A percentile compares a stretch with the other conserved stretches of the same genome.
phyloP scores from a whole-genome alignment of 2,888 invertebrate genomes.

The Rhaphigaster nebulosa region DNA sequence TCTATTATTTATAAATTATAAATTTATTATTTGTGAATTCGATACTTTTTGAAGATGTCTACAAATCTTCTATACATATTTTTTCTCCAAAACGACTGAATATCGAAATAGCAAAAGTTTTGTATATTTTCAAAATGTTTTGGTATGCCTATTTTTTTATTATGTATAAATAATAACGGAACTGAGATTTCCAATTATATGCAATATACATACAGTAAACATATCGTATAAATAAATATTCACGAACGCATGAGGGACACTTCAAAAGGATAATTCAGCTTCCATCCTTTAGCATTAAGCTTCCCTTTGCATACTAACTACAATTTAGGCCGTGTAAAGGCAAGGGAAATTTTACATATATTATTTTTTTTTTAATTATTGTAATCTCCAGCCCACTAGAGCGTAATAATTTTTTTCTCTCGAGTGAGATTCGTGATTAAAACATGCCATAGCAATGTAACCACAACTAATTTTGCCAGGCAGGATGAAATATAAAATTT shows the following conservation, averaged over 20 bases:
- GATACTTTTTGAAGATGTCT: too few relatives aligned
- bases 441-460: not conserved
- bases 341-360: not conserved
- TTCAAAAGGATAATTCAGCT: not conserved
- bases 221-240: conserved; percentile 1
- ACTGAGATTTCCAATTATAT: not conserved
- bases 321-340: not conserved
- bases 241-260: not conserved
- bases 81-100: too few relatives aligned
- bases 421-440: conserved; percentile 17
- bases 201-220: not conserved
- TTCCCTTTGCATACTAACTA: conserved; percentile 7
- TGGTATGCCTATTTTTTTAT: too few relatives aligned
- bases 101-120: too few relatives aligned
- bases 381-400: not conserved
- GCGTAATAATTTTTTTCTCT: not conserved
- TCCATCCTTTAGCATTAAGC: not conserved
- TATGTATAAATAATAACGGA: not conserved
- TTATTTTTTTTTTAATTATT: conserved; percentile 21
- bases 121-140: too few relatives aligned
- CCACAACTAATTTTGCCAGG: not conserved
- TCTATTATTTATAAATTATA: too few relatives aligned
- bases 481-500: conserved; percentile 38
- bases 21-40: too few relatives aligned
- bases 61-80: too few relatives aligned